A percentile compares a stretch with the other conserved stretches of the same genome.
Conservation (phyloP, 2,888 invertebrate genomes). For the Diplolepis rosae region DNA sequence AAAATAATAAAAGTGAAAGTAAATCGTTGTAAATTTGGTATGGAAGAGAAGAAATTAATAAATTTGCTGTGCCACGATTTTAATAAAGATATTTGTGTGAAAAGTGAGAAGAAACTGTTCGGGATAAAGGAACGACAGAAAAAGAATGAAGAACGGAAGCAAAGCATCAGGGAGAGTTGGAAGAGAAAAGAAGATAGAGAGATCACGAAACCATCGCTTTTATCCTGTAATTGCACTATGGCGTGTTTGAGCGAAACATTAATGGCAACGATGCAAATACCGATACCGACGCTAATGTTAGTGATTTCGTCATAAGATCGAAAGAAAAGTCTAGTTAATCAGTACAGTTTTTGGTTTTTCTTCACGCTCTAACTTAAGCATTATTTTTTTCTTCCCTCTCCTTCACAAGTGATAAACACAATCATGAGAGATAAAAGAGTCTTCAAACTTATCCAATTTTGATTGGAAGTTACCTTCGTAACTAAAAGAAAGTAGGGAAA, state of each 20-base stretch:
- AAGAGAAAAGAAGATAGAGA: constrained; percentile 36
- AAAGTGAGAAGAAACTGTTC: neutral
- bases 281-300: constrained; percentile 53
- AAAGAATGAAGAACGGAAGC: neutral
- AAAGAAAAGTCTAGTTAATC: constrained; percentile 12
- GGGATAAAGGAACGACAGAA: constrained; percentile 40
- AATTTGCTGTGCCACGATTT: too few relatives aligned
- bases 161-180: constrained; percentile 6
- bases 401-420: constrained; percentile 22
- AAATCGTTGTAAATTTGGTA: too few relatives aligned
- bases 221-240: constrained; percentile 65
- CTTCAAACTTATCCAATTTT: constrained; percentile 29
- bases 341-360: neutral
- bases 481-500: neutral
- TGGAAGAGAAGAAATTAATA: too few relatives aligned
- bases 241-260: constrained; percentile 64
- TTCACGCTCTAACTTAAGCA: neutral
- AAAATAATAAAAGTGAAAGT: too few relatives aligned
- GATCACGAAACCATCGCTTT: constrained; percentile 62
- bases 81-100: neutral
- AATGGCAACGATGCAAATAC: constrained; percentile 69
- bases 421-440: constrained; percentile 31
- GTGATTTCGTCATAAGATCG: neutral
- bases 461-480: constrained; percentile 26
- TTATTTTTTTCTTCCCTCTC: neutral